Percentiles rank a stretch among this genome's conserved stretches.
Conservation (phyloP, 1,140 invertebrate genomes). For the Lanistes nyassanus region DNA sequence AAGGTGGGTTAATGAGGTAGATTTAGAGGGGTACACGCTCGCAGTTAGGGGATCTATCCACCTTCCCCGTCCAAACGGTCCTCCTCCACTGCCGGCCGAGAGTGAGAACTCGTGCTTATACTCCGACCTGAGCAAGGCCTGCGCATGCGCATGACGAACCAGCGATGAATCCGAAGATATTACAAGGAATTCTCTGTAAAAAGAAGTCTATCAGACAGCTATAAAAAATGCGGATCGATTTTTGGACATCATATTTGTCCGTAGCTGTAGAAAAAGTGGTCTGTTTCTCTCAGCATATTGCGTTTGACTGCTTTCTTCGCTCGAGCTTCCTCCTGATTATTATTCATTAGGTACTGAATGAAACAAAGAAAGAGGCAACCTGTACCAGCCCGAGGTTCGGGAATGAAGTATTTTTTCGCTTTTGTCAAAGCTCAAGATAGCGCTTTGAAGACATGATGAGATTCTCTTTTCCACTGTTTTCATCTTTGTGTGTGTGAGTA, state of each 20-base stretch:
- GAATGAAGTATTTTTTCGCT: not conserved
- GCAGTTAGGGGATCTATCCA: not conserved
- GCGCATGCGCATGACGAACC: conserved; percentile 26
- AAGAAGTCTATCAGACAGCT: not conserved
- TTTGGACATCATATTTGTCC: not conserved
- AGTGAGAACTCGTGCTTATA: not conserved
- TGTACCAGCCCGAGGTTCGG: not conserved
- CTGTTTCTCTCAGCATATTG: conserved; percentile 14
- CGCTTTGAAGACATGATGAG: not conserved
- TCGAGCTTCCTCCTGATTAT: not conserved
- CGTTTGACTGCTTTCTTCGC: conserved; percentile 24
- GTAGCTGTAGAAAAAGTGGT: not conserved
- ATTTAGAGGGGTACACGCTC: not conserved
- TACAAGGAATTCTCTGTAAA: conserved; percentile 1
- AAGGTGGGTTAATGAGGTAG: conserved; percentile 10
- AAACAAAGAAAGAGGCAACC: conserved; percentile 8
- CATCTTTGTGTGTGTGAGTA: too few species aligned
- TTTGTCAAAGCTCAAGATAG: not conserved
- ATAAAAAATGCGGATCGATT: not conserved
- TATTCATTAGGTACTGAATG: conserved; percentile 32
- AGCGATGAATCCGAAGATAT: not conserved
- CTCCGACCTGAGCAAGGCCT: not conserved
- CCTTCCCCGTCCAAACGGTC: not conserved
- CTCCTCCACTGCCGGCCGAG: not conserved
- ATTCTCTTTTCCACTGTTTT: not conserved